Evolutionary conservation across 2,113 vertebrate genomes (phyloP), one percentile per base, ranked within the genome.

Genomic region (Bos indicus): DNA sequence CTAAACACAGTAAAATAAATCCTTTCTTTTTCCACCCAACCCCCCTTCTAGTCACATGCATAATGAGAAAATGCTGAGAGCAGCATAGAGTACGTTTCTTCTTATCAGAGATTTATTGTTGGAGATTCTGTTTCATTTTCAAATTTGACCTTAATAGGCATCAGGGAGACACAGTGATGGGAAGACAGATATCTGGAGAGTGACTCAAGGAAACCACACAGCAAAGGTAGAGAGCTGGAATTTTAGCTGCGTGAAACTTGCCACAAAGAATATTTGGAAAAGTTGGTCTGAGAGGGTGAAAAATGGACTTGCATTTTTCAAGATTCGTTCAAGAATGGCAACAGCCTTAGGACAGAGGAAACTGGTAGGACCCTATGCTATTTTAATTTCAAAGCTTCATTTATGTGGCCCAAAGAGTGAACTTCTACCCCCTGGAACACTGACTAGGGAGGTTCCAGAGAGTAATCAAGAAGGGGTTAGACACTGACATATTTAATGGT

Each of bases 51-150:
- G 2, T 17, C 7, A 60, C 4, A 30, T 7, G 74, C 10, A 46
- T 30, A 84, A 62, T 33, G 59, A 91, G 92, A 98, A 95, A 98
- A 90, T 60, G 14, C 36, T 51, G 14, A 78, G 40, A 80, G 3
- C 71, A 88, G 94, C 25, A 94, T 86, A 52, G 36, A 88, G 77
- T 59, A 54, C 95, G 43, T 98, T 98, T 86, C 40, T 96, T 77
- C 17, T 74, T 67, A 84, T 62, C 30, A 52, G 62, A 92, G 33
- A 95, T 30, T 74, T 30, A 14, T 85, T 83, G 48, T 43, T 59
- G 87, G 36, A 78, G 46, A 94, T 57, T 23, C 88, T 26, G 90
- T 17, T 97, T 80, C 14, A 48, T 96, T 91, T 96, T 87, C 17
- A 89, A 60, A 84, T 23, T 14, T 94, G 71, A 52, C 71, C 23